A percentile compares a stretch with the other conserved stretches of the same genome.
These are phyloP conservation scores for Malurus leucopterus DNA, from an alignment of 2,797 vertebrate species.

Conservation along the genomic window DNA sequence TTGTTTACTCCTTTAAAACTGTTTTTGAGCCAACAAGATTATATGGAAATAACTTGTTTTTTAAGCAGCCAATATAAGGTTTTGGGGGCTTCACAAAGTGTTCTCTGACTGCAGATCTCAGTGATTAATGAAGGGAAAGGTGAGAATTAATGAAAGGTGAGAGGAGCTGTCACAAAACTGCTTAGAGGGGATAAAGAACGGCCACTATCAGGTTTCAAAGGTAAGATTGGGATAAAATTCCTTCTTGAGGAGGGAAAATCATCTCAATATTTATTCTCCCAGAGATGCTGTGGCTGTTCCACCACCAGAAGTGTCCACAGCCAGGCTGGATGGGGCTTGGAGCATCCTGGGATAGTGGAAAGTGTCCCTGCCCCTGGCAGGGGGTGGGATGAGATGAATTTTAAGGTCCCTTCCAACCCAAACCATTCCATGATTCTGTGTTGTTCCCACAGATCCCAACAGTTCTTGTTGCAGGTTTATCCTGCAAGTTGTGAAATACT, in stretches of 20 bases:
- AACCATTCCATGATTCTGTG: background rate
- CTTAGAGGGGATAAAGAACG: background rate
- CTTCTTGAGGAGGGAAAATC: background rate
- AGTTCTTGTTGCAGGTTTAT: background rate
- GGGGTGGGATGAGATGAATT: rapidly evolving
- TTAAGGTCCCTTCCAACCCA: background rate
- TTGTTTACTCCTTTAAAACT: background rate
- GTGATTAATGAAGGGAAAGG: background rate
- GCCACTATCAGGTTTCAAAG: rapidly evolving
- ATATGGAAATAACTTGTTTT: background rate
- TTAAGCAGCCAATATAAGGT: background rate
- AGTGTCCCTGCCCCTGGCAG: background rate
- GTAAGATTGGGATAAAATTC: background rate
- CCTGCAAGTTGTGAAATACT: background rate
- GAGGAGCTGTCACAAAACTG: background rate
- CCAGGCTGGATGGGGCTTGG: rapidly evolving
- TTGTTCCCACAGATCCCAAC: background rate
- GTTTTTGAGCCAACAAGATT: background rate
- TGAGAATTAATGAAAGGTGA: background rate
- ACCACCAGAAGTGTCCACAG: background rate
- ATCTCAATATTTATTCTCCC: background rate
- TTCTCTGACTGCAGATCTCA: background rate
- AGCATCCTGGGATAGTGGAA: rapidly evolving
- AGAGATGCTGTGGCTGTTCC: background rate
- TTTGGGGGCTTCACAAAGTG: background rate